Base-by-base conservation (phyloP, 2,888 invertebrate species). In the Muscina levida region DNA sequence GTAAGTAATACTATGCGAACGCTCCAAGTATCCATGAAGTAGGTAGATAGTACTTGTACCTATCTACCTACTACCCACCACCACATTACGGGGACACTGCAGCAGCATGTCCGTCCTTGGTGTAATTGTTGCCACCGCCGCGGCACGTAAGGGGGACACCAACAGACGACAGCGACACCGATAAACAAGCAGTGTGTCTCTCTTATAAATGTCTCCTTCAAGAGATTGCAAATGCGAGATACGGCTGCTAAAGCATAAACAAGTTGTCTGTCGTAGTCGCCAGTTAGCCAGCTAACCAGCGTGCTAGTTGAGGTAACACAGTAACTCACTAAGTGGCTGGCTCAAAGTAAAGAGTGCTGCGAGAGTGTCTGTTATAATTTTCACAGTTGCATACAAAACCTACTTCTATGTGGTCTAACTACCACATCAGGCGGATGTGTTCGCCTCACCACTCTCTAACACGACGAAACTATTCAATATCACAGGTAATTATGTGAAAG, bases 401-500 rank as follows among this genome's bases (percentile, higher is more conserved):
- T 42, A 79, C 72, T 76, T 76, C n/a, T 1, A 26, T 31, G 57
- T 57, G 57, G 57, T 39, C 15, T 39, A 15, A 17, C 44, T 37
- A 42, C 59, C 26, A 24, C 39, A 1, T 67, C 48, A 15, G 13
- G 15, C 17, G 13, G 31, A 15, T 46, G 48, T 62, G 10, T 51
- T 57, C 15, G 31, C 19, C 31, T 68, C 8, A 3, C 31, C 31
- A 3, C 31, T 0, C 39, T 39, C 8, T 67, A 17, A 31, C 8
- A 31, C 8, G 31, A 31, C n/a, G n/a, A n/a, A n/a, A n/a, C 6
- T 66, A 46, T 62, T 62, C 46, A 67, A 72, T 71, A 74, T 77
- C 74, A 81, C 77, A 72, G 73, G 77, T 77, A 81, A 81, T 81
- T 77, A 81, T 81, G 74, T 77, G 81, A 81, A 81, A 81, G 81